Percentiles rank a stretch among this genome's conserved stretches.
These are phyloP conservation scores for Brachyrhaphis roseni DNA, from an alignment of 2,797 vertebrate genomes.

Conservation along the genomic window DNA sequence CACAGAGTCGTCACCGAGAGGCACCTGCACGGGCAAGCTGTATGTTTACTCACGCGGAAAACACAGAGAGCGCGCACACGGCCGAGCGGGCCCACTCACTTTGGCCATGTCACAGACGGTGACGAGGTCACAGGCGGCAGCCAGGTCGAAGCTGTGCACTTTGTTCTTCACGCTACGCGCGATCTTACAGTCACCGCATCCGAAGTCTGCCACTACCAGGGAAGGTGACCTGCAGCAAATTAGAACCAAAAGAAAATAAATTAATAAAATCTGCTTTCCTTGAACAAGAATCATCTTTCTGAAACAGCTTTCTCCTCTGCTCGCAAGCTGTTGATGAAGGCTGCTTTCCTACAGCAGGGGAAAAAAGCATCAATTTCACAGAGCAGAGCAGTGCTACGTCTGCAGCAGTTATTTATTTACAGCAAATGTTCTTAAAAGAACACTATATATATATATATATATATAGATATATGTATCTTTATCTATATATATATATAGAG, in stretches of 20 bases:
- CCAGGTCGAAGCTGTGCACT: conserved; percentile 93
- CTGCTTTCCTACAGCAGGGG: conserved; percentile 1
- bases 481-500: no score
- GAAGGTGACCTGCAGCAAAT: conserved; percentile 81
- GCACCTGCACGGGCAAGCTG: conserved; percentile 81
- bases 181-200: conserved; percentile 93
- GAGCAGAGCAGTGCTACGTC: not conserved
- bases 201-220: conserved; percentile 93
- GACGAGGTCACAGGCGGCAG: conserved; percentile 84
- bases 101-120: conserved; percentile 93
- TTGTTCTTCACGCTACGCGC: conserved; percentile 86
- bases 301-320: not conserved
- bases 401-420: not conserved
- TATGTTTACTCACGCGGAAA: not conserved
- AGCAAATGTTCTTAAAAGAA: not conserved
- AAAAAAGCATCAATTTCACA: conserved; percentile 18
- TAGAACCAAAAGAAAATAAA: not conserved
- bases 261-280: not conserved
- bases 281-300: not conserved
- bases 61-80: not conserved
- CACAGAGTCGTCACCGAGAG: conserved; percentile 81
- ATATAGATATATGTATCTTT: no score
- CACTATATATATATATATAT: not conserved
- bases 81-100: conserved; percentile 70
- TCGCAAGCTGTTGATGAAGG: conserved; percentile 1